Evolutionary conservation across 2,888 invertebrate genomes (phyloP), one percentile per base, ranked within the genome.

Genomic region (Syrista parreyssii): DNA sequence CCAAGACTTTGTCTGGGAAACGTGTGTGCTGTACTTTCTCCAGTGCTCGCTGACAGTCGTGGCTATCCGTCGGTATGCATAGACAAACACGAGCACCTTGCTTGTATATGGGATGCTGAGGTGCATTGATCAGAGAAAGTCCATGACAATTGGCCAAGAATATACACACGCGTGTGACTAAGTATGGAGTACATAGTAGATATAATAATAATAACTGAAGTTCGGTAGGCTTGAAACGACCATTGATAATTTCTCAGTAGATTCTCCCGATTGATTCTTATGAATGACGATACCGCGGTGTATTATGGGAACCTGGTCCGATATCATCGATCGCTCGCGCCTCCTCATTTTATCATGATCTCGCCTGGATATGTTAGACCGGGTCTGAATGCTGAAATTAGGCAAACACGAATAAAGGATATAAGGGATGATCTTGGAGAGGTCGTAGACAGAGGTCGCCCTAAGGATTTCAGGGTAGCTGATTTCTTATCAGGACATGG

Each of bases 81-180:
- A 23, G 55, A 55, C 55, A 40, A 15, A 40, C 40, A 23, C 2
- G 23, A 23, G 55, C 6, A 55, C 6, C 2, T 23, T 55, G 55
- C 55, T 55, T 55, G 55, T 55, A 23, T 2, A 23, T 23, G 55
- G 55, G 55, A 55, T 55, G 55, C 55, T 73, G 68, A 40, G 72
- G 23, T 68, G 33, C 12, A 71, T 12, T 2, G 12, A 71, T 71
- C 71, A 71, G 71, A 71, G 71, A 71, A 71, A 71, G 71, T n/a
- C 4, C 72, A 75, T 72, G 78, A 68, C 75, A 75, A 78, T 78
- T 78, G 78, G 32, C 68, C 35, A 73, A 55, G 55, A 55, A 9
- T 3, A 2, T 68, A 68, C 73, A n/a, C 68, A 68, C 69, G 71
- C 1, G 35, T 74, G 12, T 32, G 12, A 30, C 74, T 2, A 23